phyloP scores from a whole-genome alignment of 2,113 vertebrate species.

The Pachycephala philippinensis region DNA sequence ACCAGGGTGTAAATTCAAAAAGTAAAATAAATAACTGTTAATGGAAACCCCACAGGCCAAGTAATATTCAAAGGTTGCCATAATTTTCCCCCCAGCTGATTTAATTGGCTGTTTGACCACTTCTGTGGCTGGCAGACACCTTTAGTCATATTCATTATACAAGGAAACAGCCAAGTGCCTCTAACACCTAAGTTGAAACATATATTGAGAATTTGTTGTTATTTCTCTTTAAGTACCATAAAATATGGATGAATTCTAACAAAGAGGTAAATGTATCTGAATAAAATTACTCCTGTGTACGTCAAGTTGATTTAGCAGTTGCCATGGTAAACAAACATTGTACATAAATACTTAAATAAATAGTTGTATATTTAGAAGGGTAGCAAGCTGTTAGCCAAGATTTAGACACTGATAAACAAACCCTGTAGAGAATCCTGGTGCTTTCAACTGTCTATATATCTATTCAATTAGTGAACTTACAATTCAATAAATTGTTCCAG shows the following conservation, averaged over 20 bases:
- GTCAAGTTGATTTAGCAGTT: constrained; percentile 38
- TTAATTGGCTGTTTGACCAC: background rate
- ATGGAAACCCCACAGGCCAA: background rate
- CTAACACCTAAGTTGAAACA: background rate
- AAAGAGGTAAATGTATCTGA: constrained; percentile 1
- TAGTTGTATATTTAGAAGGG: constrained; percentile 11
- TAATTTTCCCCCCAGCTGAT: background rate
- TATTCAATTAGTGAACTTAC: background rate
- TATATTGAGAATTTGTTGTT: background rate
- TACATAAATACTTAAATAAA: constrained; percentile 45
- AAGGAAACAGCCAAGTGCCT: background rate
- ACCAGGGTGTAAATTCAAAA: background rate
- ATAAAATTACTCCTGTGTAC: background rate
- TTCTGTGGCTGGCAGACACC: background rate
- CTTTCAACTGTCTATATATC: constrained; percentile 20
- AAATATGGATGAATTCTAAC: background rate
- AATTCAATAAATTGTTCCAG: background rate
- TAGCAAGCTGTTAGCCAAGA: constrained; percentile 20
- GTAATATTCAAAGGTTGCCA: background rate
- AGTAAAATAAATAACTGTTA: background rate
- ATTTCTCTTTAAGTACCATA: background rate
- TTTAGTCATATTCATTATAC: background rate
- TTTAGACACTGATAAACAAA: constrained; percentile 31
- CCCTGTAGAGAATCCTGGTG: background rate
- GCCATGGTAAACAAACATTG: constrained; percentile 29